Conservation (phyloP, 2,888 invertebrate species). For the Rhagophthalmus giganteus region DNA sequence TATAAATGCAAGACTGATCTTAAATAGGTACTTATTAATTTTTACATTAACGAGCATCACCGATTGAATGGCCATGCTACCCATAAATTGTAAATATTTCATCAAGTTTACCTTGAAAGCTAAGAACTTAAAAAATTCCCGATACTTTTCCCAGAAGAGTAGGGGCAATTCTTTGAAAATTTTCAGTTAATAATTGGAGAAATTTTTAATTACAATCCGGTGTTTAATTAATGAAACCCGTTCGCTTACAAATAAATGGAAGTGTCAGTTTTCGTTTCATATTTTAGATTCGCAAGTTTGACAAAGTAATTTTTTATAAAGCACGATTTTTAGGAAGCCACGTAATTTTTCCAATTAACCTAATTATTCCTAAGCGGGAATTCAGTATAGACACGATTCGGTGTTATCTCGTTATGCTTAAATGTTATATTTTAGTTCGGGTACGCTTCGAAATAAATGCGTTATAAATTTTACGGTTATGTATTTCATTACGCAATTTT, state of each 20-base stretch:
- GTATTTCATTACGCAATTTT: conserved; percentile 25
- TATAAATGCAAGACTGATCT: no score
- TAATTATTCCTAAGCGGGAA: conserved; percentile 16
- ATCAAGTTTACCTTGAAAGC: no score
- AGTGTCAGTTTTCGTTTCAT: conserved; percentile 1
- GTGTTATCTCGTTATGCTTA: conserved; percentile 8
- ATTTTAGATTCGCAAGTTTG: not conserved
- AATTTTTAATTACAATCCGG: no score
- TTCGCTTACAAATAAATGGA: not conserved
- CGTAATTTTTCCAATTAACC: conserved; percentile 21
- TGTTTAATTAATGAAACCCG: no score
- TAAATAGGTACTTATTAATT: no score
- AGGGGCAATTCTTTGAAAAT: no score
- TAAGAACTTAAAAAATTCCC: no score
- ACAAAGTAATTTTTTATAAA: conserved; percentile 7
- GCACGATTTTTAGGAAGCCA: conserved; percentile 18
- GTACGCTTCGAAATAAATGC: conserved; percentile 11
- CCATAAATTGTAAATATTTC: no score
- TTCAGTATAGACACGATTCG: conserved; percentile 17
- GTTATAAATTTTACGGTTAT: conserved; percentile 11
- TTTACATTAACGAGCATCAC: no score
- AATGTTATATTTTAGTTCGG: conserved; percentile 6
- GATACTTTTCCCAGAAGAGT: no score
- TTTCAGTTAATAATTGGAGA: no score
- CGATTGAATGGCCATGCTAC: no score